These are phyloP conservation scores for Chinchilla lanigera DNA, from an alignment of 2,113 vertebrate species.

Conservation along the genomic window DNA sequence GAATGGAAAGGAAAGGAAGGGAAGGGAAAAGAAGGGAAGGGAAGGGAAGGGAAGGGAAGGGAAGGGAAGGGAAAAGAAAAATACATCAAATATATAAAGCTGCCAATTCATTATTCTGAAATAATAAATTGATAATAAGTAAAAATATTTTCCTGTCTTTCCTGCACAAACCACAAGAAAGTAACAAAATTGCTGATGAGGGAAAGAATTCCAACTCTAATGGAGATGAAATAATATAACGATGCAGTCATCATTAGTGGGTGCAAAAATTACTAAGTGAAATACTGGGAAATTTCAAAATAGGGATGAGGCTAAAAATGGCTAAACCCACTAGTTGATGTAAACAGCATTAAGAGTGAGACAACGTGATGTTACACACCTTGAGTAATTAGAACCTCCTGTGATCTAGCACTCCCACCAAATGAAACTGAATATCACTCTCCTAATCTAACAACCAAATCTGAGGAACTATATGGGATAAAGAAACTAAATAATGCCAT, in stretches of 20 bases:
- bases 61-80: not conserved
- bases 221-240: not conserved
- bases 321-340: not conserved
- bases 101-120: not conserved
- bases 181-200: not conserved
- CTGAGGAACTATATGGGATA: not conserved
- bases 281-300: not conserved
- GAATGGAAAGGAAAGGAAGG: not conserved
- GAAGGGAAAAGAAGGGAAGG: too few relatives aligned
- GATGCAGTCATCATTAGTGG: not conserved
- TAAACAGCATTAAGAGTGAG: not conserved
- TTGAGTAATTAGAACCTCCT: not conserved
- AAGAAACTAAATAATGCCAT: not conserved
- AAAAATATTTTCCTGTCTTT: not conserved
- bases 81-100: not conserved
- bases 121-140: constrained; percentile 1
- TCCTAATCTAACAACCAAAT: not conserved
- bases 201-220: not conserved
- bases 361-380: not conserved
- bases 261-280: not conserved
- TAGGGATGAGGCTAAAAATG: not conserved
- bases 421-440: not conserved
- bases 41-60: too few relatives aligned
- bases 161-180: not conserved
- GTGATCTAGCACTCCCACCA: not conserved